A percentile compares a stretch with the other conserved stretches of the same genome.
Conservation (phyloP, 2,113 vertebrate genomes). For the Triplophysa siluroides region DNA sequence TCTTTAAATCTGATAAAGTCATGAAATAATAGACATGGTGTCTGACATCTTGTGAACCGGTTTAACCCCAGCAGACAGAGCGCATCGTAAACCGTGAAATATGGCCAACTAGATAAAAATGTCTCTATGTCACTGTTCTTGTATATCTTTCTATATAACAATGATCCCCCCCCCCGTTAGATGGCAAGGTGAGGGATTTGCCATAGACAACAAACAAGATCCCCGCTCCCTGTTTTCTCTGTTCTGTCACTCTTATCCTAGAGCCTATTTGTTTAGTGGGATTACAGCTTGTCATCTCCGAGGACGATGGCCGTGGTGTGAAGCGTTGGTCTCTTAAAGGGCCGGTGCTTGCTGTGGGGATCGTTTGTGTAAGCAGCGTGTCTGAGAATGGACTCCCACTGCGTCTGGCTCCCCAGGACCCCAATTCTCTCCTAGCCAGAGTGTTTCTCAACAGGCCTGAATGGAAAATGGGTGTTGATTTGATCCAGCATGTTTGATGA, state of each 20-base stretch:
- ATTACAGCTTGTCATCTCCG: slow-evolving; percentile 63
- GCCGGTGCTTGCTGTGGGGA: slow-evolving; percentile 24
- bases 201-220: slow-evolving; percentile 44
- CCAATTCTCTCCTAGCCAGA: slow-evolving; percentile 6
- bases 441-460: slow-evolving; percentile 15
- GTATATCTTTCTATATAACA: slow-evolving; percentile 37
- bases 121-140: slow-evolving; percentile 38
- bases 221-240: slow-evolving; percentile 34
- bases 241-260: slow-evolving; percentile 59
- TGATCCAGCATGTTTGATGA: slow-evolving; percentile 39
- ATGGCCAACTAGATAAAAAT: slow-evolving; percentile 5
- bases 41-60: not conserved
- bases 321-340: slow-evolving; percentile 54
- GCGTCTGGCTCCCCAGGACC: not conserved
- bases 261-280: slow-evolving; percentile 69
- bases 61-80: not conserved
- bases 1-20: not conserved
- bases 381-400: slow-evolving; percentile 2
- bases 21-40: not conserved
- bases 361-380: not conserved
- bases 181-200: slow-evolving; percentile 45
- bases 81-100: slow-evolving; percentile 15
- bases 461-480: slow-evolving; percentile 41
- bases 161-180: slow-evolving; percentile 26
- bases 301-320: slow-evolving; percentile 35